Conservation (phyloP, 1,140 invertebrate genomes). For the Asbolus verrucosus region DNA sequence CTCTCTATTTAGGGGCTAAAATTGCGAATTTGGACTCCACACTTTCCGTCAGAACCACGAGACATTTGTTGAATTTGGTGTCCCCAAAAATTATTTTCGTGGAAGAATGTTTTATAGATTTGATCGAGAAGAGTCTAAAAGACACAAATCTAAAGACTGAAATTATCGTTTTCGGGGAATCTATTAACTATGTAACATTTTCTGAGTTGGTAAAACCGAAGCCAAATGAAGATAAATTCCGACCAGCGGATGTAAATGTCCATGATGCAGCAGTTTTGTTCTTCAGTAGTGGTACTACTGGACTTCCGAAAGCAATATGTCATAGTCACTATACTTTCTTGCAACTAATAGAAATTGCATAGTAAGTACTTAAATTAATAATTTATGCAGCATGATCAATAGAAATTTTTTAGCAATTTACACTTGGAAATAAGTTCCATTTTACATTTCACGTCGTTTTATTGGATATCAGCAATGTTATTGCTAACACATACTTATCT, state of each 20-base stretch:
- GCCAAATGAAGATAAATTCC: conserved; percentile 43
- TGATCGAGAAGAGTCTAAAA: conserved; percentile 41
- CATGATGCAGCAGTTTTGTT: conserved; percentile 64
- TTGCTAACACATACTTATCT: not conserved
- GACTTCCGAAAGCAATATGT: conserved; percentile 75
- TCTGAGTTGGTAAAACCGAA: conserved; percentile 25
- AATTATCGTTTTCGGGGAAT: conserved; percentile 47
- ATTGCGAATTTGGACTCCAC: conserved; percentile 41
- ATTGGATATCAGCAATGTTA: conserved; percentile 4
- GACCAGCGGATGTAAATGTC: conserved; percentile 34
- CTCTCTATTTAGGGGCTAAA: conserved; percentile 64
- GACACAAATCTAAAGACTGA: not conserved
- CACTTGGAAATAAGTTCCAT: not conserved
- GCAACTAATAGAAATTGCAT: not conserved
- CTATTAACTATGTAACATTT: conserved; percentile 37
- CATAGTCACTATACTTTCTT: conserved; percentile 19
- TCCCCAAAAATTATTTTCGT: conserved; percentile 48
- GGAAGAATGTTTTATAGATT: conserved; percentile 30
- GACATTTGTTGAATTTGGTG: conserved; percentile 36
- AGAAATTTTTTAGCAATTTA: conserved; percentile 4
- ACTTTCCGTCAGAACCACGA: conserved; percentile 26
- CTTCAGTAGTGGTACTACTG: conserved; percentile 81
- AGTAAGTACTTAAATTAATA: not conserved
- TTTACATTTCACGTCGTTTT: conserved; percentile 13
- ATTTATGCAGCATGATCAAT: not conserved